Base-by-base conservation (phyloP, 2,888 invertebrate species). In the Acrocera orbiculus region DNA sequence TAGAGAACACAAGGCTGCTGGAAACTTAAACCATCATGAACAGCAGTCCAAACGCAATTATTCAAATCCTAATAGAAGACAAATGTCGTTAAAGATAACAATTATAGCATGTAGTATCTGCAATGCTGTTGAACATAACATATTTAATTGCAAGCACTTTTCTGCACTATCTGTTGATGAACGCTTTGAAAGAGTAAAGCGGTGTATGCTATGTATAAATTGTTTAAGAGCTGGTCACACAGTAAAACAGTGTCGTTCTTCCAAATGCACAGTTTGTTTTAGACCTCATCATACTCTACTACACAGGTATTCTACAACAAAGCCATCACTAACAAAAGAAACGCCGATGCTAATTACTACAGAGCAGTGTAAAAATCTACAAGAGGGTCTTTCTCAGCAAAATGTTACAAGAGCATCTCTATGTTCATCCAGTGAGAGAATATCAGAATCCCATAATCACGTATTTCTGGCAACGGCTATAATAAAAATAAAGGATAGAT, bases 1-100 rank as follows among this genome's bases (percentile, higher is more conserved):
- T n/a, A n/a, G n/a, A n/a, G n/a, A n/a, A n/a, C n/a, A n/a, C n/a
- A n/a, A n/a, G n/a, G n/a, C n/a, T n/a, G n/a, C n/a, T n/a, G n/a
- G n/a, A n/a, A n/a, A n/a, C n/a, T n/a, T n/a, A n/a, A n/a, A n/a
- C n/a, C n/a, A n/a, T n/a, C 25, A 30, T 26, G 19, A 10, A 23
- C 13, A 16, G 26, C 25, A 32, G n/a, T 25, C 14, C 25, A 25
- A 6, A 14, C 11, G 14, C 11, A 13, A 25, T 25, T 14, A 25
- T 11, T 25, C 25, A 11, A 14, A 11, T 11, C 14, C 14, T 14
- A 25, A 13, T 25, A 13, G 11, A 14, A 34, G 23, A 23, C 27
- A 23, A 28, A 34, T 29, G 22, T 28, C 28, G 29, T 28, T 28
- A 16, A 34, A 34, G 34, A 29, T 28, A 34, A 29, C 29, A 34